phyloP scores from a whole-genome alignment of 37 sponge, comb jelly and placozoan genomes.

The Cladorhizidae sp. region DNA sequence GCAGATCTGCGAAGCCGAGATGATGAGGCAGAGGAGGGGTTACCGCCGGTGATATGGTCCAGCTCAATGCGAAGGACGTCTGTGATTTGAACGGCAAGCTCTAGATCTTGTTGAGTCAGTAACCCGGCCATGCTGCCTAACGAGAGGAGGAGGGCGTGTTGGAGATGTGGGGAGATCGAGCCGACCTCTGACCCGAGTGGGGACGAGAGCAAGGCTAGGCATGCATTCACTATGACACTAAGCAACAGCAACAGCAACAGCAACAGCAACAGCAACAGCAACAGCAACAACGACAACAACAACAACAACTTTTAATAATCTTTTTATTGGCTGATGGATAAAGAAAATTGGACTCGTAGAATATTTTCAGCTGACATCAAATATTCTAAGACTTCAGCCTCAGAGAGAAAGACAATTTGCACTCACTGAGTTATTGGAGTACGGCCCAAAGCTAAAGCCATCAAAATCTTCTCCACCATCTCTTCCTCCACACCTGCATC shows the following conservation, averaged over 20 bases:
- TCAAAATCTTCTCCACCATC: not conserved
- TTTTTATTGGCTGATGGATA: too few relatives aligned
- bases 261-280: not conserved
- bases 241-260: not conserved
- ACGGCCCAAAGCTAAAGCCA: not conserved
- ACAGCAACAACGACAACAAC: not conserved
- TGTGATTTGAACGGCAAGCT: conserved; percentile 30
- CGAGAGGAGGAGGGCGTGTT: conserved; percentile 10
- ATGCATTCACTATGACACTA: not conserved
- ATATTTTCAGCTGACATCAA: too few relatives aligned
- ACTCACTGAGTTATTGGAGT: not conserved
- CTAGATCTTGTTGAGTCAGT: conserved; percentile 1
- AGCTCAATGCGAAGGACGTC: conserved; percentile 15
- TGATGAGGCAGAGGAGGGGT: not conserved
- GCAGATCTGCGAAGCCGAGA: conserved; percentile 1
- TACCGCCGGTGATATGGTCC: conserved; percentile 15
- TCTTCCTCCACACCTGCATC: not conserved
- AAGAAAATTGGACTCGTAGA: too few relatives aligned
- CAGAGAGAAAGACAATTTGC: too few relatives aligned
- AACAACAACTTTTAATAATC: not conserved
- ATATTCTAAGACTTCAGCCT: too few relatives aligned
- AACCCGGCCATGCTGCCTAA: conserved; percentile 49
- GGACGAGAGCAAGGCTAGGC: not conserved
- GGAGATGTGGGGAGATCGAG: not conserved
- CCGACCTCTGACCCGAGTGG: not conserved